Evolutionary conservation across 1,140 invertebrate genomes (phyloP).

Genomic region (Teleopsis dalmanni): DNA sequence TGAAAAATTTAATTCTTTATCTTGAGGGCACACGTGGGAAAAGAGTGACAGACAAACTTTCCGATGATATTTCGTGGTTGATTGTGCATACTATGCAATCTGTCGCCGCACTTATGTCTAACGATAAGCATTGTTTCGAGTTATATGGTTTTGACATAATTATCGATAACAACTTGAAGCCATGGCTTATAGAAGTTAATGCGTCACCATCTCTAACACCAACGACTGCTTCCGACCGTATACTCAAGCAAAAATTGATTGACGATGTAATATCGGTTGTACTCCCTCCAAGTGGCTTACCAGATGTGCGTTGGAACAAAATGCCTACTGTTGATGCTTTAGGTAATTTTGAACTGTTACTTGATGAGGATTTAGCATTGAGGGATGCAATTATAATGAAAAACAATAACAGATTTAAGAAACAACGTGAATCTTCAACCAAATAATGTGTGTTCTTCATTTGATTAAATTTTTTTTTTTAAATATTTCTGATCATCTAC

Average conservation of each 20-base stretch:
- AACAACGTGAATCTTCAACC: no score
- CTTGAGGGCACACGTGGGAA: conserved; percentile 87
- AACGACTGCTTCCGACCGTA: conserved; percentile 91
- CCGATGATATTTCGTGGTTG: conserved; percentile 80
- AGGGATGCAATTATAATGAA: no score
- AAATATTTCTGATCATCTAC: no score
- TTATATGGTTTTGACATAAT: conserved; percentile 89
- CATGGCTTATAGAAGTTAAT: conserved; percentile 88
- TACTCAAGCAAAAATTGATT: conserved; percentile 92
- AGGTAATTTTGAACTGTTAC: conserved; percentile 82
- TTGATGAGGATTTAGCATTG: conserved; percentile 78
- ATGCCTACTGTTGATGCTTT: conserved; percentile 67
- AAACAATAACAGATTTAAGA: no score
- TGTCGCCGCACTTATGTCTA: conserved; percentile 76
- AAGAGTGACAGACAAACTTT: conserved; percentile 73
- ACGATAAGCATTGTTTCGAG: conserved; percentile 75
- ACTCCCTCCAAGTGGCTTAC: conserved; percentile 78
- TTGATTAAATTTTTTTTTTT: no score
- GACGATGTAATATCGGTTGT: conserved; percentile 91
- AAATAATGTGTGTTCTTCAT: no score
- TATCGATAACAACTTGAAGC: conserved; percentile 76
- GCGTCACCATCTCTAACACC: conserved; percentile 90
- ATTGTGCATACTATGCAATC: conserved; percentile 77
- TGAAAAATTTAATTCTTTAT: conserved; percentile 83
- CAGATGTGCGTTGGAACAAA: conserved; percentile 90